phyloP scores from a whole-genome alignment of 2,888 invertebrate genomes.

The Odontocolon sp. region DNA sequence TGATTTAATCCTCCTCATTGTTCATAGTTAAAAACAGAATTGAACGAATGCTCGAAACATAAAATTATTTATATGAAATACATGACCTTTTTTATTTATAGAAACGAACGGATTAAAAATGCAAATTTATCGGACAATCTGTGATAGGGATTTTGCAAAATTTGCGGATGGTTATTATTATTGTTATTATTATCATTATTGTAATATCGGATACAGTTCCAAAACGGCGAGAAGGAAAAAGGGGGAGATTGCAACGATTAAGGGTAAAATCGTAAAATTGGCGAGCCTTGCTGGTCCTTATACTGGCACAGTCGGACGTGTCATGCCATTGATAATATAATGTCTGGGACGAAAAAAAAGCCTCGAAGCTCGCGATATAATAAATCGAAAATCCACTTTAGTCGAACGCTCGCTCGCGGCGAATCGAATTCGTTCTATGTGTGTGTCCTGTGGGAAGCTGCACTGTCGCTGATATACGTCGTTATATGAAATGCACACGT shows the following conservation, averaged over 20 bases:
- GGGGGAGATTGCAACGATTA: constrained; percentile 32
- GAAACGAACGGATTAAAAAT: constrained; percentile 33
- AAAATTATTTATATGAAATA: constrained; percentile 24
- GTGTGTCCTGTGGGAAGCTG: neutral
- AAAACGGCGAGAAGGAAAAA: neutral
- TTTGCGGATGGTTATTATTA: constrained; percentile 19
- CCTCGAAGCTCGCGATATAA: constrained; percentile 51
- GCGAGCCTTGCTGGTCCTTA: neutral
- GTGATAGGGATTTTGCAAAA: constrained; percentile 7
- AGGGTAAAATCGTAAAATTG: constrained; percentile 50
- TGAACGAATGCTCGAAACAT: neutral
- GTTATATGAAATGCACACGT: constrained; percentile 25
- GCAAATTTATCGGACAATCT: constrained; percentile 43
- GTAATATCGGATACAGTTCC: constrained; percentile 13
- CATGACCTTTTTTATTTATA: neutral
- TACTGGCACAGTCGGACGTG: neutral
- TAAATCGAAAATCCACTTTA: constrained; percentile 64
- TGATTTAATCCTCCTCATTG: too few species aligned
- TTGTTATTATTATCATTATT: too few species aligned
- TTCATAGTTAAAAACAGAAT: neutral
- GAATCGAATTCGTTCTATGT: constrained; percentile 40
- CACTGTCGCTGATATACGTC: constrained; percentile 1
- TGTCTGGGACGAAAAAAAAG: constrained; percentile 32
- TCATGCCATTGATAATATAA: constrained; percentile 50
- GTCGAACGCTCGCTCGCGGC: constrained; percentile 18